phyloP scores from a whole-genome alignment of 2,888 invertebrate species.

The Abrostola tripartita region DNA sequence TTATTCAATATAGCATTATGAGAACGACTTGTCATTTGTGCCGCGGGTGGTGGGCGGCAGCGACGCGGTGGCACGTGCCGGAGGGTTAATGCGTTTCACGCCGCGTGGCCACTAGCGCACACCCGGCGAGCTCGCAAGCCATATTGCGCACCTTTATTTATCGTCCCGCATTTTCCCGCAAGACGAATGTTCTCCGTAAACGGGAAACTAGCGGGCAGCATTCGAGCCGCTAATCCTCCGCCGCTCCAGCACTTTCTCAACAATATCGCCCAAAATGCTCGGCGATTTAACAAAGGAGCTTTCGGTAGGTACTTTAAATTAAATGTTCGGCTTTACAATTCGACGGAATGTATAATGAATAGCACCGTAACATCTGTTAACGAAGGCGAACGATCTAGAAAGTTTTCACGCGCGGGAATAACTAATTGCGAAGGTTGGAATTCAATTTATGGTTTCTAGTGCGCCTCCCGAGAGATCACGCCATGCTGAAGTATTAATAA shows the following conservation, averaged over 20 bases:
- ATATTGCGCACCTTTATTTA: slow-evolving; percentile 79
- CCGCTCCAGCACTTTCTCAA: slow-evolving; percentile 72
- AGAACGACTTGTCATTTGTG: slow-evolving; percentile 65
- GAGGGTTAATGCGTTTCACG: slow-evolving; percentile 65
- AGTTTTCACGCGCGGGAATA: slow-evolving; percentile 89
- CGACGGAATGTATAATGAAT: slow-evolving; percentile 89
- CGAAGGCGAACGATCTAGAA: slow-evolving; percentile 88
- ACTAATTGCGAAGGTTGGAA: slow-evolving; percentile 88
- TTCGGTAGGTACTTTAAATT: slow-evolving; percentile 87
- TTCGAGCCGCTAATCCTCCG: slow-evolving; percentile 75
- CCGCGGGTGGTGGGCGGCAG: slow-evolving; percentile 44
- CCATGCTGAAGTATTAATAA: slow-evolving; percentile 87
- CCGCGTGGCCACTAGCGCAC: slow-evolving; percentile 53
- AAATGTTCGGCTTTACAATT: slow-evolving; percentile 88
- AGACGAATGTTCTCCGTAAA: slow-evolving; percentile 75
- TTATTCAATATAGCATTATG: slow-evolving; percentile 66
- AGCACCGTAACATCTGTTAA: slow-evolving; percentile 89
- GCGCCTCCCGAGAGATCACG: slow-evolving; percentile 86
- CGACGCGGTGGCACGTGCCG: slow-evolving; percentile 57
- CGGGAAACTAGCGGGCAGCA: slow-evolving; percentile 71
- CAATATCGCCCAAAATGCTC: slow-evolving; percentile 78
- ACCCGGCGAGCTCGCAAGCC: slow-evolving; percentile 57
- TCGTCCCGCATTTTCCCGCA: slow-evolving; percentile 69
- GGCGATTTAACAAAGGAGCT: slow-evolving; percentile 84
- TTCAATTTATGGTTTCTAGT: slow-evolving; percentile 88